A percentile compares a stretch with the other conserved stretches of the same genome.
Conservation (phyloP, 1,140 invertebrate genomes). For the Eufriesea mexicana region DNA sequence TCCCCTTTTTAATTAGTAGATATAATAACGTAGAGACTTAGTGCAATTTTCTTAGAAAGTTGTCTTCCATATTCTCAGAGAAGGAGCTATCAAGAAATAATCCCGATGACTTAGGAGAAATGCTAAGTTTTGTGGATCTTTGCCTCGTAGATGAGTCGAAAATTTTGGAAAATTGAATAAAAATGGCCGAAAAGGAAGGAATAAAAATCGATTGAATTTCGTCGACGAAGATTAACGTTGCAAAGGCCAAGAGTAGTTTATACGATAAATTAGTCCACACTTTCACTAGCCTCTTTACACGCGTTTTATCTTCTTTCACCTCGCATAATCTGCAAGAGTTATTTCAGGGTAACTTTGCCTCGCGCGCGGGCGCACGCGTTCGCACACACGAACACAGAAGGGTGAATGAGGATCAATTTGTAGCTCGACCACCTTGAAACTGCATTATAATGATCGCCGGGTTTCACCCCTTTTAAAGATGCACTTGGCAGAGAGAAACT, state of each 20-base stretch:
- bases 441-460: constrained; percentile 42
- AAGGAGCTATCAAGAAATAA: no score
- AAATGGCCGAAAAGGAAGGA: not conserved
- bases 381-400: constrained; percentile 23
- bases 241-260: constrained; percentile 53
- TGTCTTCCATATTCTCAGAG: no score
- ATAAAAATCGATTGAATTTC: constrained; percentile 8
- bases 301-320: constrained; percentile 53
- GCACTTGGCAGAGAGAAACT: constrained; percentile 1
- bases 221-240: constrained; percentile 4
- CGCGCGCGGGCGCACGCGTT: not conserved
- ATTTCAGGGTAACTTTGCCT: constrained; percentile 52
- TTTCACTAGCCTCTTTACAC: constrained; percentile 53
- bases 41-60: no score
- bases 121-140: no score
- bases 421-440: constrained; percentile 43
- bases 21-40: no score
- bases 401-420: constrained; percentile 51
- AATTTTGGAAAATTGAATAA: no score
- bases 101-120: no score
- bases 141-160: not conserved
- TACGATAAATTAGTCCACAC: constrained; percentile 48
- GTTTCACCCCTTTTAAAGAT: constrained; percentile 18
- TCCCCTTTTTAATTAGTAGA: not conserved
- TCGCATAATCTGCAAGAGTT: constrained; percentile 52